Evolutionary conservation across 2,888 invertebrate species (phyloP).

Genomic region (Cyclophora punctaria): DNA sequence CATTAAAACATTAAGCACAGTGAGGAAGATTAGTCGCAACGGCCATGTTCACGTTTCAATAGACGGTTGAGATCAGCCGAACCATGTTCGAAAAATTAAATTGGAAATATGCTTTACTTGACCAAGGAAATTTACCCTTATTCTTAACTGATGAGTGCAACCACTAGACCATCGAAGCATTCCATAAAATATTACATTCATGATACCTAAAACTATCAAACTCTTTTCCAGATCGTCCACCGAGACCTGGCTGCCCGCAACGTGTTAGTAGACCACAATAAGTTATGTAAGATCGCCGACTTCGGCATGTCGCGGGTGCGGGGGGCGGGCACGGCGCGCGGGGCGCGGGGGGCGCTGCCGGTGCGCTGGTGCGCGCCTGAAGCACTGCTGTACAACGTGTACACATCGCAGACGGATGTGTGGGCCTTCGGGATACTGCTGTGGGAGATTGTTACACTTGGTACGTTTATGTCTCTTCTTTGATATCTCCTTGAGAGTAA

Average conservation of each 20-base stretch:
- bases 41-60: too few relatives aligned
- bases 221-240: conserved; percentile 82
- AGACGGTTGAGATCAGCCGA: too few relatives aligned
- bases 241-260: conserved; percentile 89
- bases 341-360: conserved; percentile 77
- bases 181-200: too few relatives aligned
- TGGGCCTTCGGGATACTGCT: conserved; percentile 91
- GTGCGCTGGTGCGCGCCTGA: conserved; percentile 93
- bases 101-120: too few relatives aligned
- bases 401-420: conserved; percentile 88
- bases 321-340: conserved; percentile 67
- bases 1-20: too few relatives aligned
- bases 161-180: too few relatives aligned
- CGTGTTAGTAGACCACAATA: conserved; percentile 88
- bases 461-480: conserved; percentile 45
- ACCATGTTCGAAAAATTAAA: too few relatives aligned
- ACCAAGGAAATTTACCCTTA: too few relatives aligned
- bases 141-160: too few relatives aligned
- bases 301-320: conserved; percentile 88
- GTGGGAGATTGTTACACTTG: conserved; percentile 91
- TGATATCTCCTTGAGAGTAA: neutral
- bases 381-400: conserved; percentile 83
- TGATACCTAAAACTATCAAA: too few relatives aligned
- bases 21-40: too few relatives aligned
- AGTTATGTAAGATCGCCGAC: conserved; percentile 90